These are phyloP conservation scores for Rhingia rostrata DNA, from an alignment of 2,888 invertebrate genomes.

Conservation along the genomic window DNA sequence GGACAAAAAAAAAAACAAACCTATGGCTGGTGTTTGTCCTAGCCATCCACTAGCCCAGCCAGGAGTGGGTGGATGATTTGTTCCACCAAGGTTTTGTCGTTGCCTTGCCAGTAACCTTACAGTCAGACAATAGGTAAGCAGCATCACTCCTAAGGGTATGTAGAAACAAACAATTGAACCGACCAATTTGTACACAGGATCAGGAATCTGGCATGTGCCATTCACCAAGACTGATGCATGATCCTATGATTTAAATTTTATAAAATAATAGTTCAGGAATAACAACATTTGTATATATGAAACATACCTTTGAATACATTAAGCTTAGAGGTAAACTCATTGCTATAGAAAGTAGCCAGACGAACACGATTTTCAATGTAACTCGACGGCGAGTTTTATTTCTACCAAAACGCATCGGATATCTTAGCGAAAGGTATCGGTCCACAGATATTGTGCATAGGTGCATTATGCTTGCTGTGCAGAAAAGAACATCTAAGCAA, in stretches of 20 bases:
- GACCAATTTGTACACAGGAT: conserved; percentile 94
- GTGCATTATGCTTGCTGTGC: conserved; percentile 98
- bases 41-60: conserved; percentile 92
- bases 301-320: conserved; percentile 92
- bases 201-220: conserved; percentile 93
- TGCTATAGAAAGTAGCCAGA: conserved; percentile 95
- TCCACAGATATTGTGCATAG: conserved; percentile 98
- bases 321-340: conserved; percentile 95
- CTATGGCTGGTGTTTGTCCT: conserved; percentile 85
- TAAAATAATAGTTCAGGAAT: neutral
- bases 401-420: conserved; percentile 96
- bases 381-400: conserved; percentile 94
- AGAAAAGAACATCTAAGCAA: conserved; percentile 96
- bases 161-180: conserved; percentile 98
- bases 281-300: neutral
- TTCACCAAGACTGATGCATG: conserved; percentile 92
- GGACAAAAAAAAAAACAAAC: conserved; percentile 80
- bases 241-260: conserved; percentile 84
- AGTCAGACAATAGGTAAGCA: conserved; percentile 96
- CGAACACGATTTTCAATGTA: conserved; percentile 94
- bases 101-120: conserved; percentile 93
- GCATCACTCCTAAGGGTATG: conserved; percentile 97
- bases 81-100: conserved; percentile 87
- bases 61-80: conserved; percentile 80
- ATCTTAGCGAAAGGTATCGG: conserved; percentile 94